phyloP scores from a whole-genome alignment of 2,888 invertebrate species.

The Invenusta paracnida region DNA sequence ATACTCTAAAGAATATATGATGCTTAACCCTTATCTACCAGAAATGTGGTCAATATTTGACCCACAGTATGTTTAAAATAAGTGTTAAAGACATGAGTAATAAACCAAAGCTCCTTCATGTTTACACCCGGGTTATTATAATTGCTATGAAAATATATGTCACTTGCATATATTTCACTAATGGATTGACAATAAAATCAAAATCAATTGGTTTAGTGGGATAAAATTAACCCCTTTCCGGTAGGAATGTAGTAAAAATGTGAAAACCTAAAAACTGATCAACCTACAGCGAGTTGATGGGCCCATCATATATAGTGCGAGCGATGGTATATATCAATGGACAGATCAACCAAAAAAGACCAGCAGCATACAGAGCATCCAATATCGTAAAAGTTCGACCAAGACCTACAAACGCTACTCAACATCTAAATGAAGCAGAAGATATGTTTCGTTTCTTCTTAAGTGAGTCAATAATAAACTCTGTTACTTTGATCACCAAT shows the following conservation, averaged over 20 bases:
- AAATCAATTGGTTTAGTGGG: slow-evolving; percentile 24
- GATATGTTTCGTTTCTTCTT: slow-evolving; percentile 32
- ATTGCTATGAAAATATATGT: neutral
- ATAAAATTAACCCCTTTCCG: slow-evolving; percentile 10
- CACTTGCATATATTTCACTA: neutral
- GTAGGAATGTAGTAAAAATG: slow-evolving; percentile 25
- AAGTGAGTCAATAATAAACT: neutral
- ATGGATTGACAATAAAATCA: neutral
- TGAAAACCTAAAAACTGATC: slow-evolving; percentile 11
- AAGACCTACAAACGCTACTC: neutral
- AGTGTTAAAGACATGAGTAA: neutral
- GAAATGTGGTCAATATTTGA: neutral
- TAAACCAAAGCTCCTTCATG: neutral
- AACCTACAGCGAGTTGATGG: neutral
- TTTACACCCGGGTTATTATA: neutral
- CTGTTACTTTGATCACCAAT: slow-evolving; percentile 21
- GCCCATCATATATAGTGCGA: neutral
- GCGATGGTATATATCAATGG: slow-evolving; percentile 14
- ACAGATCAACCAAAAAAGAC: slow-evolving; percentile 2
- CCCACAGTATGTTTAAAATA: neutral
- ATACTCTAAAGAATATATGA: too few relatives aligned
- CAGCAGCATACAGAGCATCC: slow-evolving; percentile 30
- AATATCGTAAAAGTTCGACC: slow-evolving; percentile 1
- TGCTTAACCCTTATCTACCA: neutral
- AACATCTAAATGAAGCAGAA: slow-evolving; percentile 31